Conservation (phyloP, 2,113 vertebrate genomes). For the Lophius piscatorius region DNA sequence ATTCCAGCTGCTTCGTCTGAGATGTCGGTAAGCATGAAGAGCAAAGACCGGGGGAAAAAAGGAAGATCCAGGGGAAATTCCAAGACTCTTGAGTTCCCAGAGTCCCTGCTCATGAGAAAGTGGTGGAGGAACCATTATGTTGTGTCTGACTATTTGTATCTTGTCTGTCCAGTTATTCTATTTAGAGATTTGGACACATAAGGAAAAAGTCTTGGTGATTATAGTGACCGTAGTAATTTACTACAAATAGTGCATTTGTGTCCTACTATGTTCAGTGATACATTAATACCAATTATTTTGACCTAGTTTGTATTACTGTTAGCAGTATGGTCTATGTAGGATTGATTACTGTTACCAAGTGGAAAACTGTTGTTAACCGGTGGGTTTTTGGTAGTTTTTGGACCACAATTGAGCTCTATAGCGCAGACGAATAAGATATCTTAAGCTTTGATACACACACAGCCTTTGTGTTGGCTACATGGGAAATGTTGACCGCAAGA, state of each 20-base stretch:
- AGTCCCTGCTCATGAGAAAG: constrained; percentile 27
- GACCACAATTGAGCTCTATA: background rate
- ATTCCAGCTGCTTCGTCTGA: constrained; percentile 1
- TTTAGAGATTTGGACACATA: background rate
- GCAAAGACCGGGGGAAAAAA: background rate
- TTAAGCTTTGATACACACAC: too few relatives aligned
- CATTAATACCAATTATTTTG: background rate
- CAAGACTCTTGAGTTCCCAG: constrained; percentile 6
- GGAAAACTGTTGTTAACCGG: too few relatives aligned
- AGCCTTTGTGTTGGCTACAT: background rate
- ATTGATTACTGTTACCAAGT: too few relatives aligned
- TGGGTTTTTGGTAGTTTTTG: background rate
- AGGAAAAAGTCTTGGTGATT: background rate
- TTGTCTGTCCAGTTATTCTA: background rate
- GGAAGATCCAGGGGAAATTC: constrained; percentile 12
- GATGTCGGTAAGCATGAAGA: background rate
- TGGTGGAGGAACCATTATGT: constrained; percentile 8
- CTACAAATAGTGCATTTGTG: too few relatives aligned
- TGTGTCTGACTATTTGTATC: background rate
- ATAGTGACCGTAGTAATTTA: too few relatives aligned
- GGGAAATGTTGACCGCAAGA: background rate
- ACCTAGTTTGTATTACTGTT: background rate
- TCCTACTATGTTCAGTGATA: background rate
- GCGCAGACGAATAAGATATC: background rate
- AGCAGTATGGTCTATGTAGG: background rate